phyloP scores from a whole-genome alignment of 2,888 invertebrate species.

The Aporophyla lueneburgensis region DNA sequence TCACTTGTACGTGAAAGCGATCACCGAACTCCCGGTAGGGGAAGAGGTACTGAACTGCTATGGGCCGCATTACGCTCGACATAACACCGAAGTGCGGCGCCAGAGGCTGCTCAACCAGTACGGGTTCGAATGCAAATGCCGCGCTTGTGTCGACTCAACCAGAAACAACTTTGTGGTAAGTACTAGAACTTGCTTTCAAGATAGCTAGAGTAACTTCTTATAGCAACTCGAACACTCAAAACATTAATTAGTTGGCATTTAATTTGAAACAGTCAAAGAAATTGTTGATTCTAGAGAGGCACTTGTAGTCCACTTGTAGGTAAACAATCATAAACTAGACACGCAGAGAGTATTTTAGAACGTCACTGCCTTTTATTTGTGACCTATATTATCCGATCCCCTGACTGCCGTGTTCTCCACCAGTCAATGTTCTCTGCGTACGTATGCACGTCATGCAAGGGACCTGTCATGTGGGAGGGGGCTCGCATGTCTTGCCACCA shows the following conservation, averaged over 20 bases:
- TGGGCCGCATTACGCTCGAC: constrained; percentile 94
- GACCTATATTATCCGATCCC: constrained; percentile 18
- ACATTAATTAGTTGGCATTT: constrained; percentile 17
- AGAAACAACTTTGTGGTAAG: constrained; percentile 82
- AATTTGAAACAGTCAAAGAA: background rate
- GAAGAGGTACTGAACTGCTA: constrained; percentile 96
- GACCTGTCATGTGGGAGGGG: constrained; percentile 78
- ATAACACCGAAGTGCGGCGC: constrained; percentile 91
- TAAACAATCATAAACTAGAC: constrained; percentile 14
- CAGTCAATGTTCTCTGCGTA: constrained; percentile 85
- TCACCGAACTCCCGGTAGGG: constrained; percentile 91
- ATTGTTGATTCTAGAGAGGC: constrained; percentile 16
- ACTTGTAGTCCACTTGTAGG: constrained; percentile 42
- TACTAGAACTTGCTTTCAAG: constrained; percentile 19
- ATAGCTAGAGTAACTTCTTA: background rate
- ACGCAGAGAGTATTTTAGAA: background rate
- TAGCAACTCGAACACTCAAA: constrained; percentile 1
- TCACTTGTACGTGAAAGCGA: constrained; percentile 93
- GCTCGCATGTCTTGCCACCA: constrained; percentile 77
- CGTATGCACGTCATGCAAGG: constrained; percentile 84
- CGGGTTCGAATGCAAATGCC: constrained; percentile 94
- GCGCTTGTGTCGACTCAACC: constrained; percentile 90
- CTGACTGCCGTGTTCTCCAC: constrained; percentile 27
- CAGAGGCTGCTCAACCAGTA: constrained; percentile 93
- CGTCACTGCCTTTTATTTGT: background rate